Conservation (phyloP, 2,113 vertebrate genomes). For the Pithys albifrons region DNA sequence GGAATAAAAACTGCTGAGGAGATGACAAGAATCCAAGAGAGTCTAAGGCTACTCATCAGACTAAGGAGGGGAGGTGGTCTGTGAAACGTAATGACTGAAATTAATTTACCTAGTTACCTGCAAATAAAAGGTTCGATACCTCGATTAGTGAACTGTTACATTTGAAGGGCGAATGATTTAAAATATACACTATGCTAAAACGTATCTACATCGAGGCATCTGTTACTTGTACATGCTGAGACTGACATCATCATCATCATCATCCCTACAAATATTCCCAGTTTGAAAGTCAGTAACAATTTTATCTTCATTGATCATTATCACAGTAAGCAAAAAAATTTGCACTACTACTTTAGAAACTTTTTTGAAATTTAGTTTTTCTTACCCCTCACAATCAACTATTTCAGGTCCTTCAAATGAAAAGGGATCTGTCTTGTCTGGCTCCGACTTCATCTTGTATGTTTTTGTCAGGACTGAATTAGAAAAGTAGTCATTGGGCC, state of each 20-base stretch:
- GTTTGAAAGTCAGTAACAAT: background rate
- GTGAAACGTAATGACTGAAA: background rate
- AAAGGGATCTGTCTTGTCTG: conserved; percentile 90
- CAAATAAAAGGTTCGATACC: background rate
- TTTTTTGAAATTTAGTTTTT: background rate
- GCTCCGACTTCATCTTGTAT: conserved; percentile 98
- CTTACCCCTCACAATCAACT: conserved; percentile 96
- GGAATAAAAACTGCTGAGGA: background rate
- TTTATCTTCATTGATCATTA: background rate
- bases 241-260: background rate
- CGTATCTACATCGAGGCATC: fast-evolving
- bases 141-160: background rate
- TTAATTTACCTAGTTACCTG: background rate
- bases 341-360: background rate
- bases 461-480: conserved; percentile 93
- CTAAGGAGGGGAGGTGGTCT: background rate
- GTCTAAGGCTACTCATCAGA: background rate
- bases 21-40: background rate
- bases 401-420: conserved; percentile 98
- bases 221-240: background rate
- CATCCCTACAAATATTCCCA: background rate
- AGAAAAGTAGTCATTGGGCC: conserved; percentile 92
- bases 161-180: background rate
- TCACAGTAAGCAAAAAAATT: background rate
- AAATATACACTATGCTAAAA: background rate